Conservation (phyloP, 2,113 vertebrate genomes). For the Balaenoptera acutorostrata region DNA sequence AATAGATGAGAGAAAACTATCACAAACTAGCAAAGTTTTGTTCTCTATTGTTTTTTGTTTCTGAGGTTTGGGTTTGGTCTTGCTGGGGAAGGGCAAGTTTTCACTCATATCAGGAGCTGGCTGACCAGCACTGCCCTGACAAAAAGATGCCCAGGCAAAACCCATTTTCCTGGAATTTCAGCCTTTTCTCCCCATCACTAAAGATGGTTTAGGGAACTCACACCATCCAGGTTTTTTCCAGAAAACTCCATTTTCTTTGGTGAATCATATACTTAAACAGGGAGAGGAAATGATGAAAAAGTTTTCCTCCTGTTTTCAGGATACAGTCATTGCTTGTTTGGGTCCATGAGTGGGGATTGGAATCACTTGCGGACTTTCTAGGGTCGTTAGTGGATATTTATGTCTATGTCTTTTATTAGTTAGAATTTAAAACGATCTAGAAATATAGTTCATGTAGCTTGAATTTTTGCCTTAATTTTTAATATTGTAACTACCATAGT, state of each 20-base stretch:
- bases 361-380: not conserved
- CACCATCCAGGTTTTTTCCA: not conserved
- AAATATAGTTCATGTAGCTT: not conserved
- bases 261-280: not conserved
- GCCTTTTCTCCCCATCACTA: not conserved
- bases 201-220: not conserved
- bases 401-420: not conserved
- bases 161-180: not conserved
- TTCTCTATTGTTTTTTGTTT: not conserved
- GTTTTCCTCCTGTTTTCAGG: not conserved
- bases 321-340: not conserved
- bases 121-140: not conserved
- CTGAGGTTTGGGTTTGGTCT: not conserved
- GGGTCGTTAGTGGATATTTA: not conserved
- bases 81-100: not conserved
- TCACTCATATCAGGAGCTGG: not conserved
- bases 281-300: slow-evolving; percentile 9
- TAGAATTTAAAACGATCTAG: not conserved
- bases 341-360: not conserved
- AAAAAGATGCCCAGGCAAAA: not conserved
- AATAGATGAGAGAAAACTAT: not conserved
- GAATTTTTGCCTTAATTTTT: slow-evolving; percentile 27
- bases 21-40: not conserved
- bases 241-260: not conserved
- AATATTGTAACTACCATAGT: not conserved